These are phyloP conservation scores for Masticophis lateralis DNA, from an alignment of 2,797 vertebrate species.

Conservation along the genomic window DNA sequence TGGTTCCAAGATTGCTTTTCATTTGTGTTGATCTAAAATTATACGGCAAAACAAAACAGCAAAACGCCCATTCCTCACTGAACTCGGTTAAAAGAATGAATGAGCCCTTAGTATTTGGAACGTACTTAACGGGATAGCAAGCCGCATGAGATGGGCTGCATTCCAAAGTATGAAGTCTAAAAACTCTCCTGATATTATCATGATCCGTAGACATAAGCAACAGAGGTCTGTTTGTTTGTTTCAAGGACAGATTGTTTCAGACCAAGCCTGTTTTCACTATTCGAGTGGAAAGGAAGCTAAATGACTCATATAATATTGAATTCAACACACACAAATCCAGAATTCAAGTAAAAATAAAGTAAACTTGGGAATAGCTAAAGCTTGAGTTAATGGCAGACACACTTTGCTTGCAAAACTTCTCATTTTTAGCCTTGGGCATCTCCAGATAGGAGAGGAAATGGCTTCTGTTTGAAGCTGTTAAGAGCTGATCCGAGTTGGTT, in stretches of 20 bases:
- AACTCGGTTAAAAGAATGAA: conserved; percentile 27
- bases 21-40: neutral
- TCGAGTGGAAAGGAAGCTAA: neutral
- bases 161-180: neutral
- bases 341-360: neutral
- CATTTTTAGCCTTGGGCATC: neutral
- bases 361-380: neutral
- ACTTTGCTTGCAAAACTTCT: neutral
- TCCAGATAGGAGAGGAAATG: neutral
- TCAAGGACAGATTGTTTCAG: conserved; percentile 2
- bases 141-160: neutral
- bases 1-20: neutral
- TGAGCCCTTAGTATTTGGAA: conserved; percentile 15
- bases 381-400: neutral
- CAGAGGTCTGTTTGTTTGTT: neutral
- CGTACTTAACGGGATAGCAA: neutral
- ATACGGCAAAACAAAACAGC: conserved; percentile 20
- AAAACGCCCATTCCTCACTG: neutral
- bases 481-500: neutral
- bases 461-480: neutral
- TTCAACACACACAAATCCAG: neutral
- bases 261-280: neutral
- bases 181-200: neutral
- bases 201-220: conserved; percentile 6
- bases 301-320: neutral